Conservation (phyloP, 1,140 invertebrate species). For the Dolichoris vasculosae region DNA sequence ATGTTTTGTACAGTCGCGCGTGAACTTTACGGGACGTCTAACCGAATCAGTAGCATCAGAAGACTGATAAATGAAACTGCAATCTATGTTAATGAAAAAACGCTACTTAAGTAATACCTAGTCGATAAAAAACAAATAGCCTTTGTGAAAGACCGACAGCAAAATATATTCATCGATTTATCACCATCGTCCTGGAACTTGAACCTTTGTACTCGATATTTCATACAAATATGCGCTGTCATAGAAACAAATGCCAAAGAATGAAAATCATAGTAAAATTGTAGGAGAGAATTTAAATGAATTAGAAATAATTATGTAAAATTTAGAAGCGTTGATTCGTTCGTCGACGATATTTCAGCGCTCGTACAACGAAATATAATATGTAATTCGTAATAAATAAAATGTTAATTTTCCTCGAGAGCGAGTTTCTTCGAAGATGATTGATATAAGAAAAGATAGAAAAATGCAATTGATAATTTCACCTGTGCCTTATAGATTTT, state of each 20-base stretch:
- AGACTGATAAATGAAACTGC: constrained; percentile 48
- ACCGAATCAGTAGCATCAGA: constrained; percentile 48
- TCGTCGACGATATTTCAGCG: not conserved
- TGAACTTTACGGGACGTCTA: not conserved
- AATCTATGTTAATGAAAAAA: constrained; percentile 27
- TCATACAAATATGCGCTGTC: constrained; percentile 10
- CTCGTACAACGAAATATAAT: constrained; percentile 2
- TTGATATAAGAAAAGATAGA: constrained; percentile 6
- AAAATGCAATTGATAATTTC: constrained; percentile 43
- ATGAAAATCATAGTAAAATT: constrained; percentile 33
- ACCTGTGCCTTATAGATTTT: constrained; percentile 49
- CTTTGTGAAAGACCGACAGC: constrained; percentile 7
- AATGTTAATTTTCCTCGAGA: constrained; percentile 32
- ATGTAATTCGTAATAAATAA: constrained; percentile 27
- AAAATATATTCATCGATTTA: constrained; percentile 12
- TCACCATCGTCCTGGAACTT: not conserved
- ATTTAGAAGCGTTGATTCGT: constrained; percentile 14
- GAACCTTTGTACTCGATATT: constrained; percentile 27
- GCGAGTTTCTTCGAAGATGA: constrained; percentile 26
- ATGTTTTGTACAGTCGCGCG: constrained; percentile 27
- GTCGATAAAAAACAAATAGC: constrained; percentile 19
- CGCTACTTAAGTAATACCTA: constrained; percentile 41
- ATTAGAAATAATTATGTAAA: constrained; percentile 30
- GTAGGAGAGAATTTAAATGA: not conserved
- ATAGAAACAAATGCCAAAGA: not conserved